phyloP scores from a whole-genome alignment of 2,797 vertebrate species.

The Squalus acanthias region DNA sequence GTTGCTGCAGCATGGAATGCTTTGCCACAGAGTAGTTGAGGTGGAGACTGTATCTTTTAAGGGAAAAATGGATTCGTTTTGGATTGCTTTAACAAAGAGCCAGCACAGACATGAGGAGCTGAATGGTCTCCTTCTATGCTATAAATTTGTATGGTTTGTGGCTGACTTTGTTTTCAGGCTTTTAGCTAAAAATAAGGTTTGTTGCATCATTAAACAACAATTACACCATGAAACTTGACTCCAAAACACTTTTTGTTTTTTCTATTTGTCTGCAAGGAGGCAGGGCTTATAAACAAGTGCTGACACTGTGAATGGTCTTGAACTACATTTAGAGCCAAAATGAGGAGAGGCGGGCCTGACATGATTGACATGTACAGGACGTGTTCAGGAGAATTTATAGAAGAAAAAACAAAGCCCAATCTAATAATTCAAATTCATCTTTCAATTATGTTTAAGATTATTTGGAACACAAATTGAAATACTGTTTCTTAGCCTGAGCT shows the following conservation, averaged over 20 bases:
- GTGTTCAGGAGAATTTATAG: background rate
- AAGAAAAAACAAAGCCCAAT: background rate
- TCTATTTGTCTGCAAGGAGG: background rate
- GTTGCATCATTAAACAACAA: too few relatives aligned
- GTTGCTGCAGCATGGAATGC: background rate
- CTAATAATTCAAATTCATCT: background rate
- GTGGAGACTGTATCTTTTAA: background rate
- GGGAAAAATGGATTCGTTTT: background rate
- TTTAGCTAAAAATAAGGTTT: background rate
- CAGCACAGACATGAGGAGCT: background rate
- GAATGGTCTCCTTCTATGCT: background rate
- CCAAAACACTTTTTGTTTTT: background rate
- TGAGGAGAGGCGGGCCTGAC: background rate
- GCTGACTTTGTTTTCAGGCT: background rate
- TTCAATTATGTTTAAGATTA: background rate
- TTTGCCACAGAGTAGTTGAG: background rate
- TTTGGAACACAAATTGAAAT: background rate
- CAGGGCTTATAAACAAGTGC: background rate
- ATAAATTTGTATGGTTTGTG: background rate
- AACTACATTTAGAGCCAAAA: background rate
- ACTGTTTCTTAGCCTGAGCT: background rate
- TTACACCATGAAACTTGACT: too few relatives aligned
- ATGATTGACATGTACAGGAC: background rate
- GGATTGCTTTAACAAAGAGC: background rate
- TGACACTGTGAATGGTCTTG: background rate